phyloP scores from a whole-genome alignment of 2,113 vertebrate genomes.

The Xenopus borealis region DNA sequence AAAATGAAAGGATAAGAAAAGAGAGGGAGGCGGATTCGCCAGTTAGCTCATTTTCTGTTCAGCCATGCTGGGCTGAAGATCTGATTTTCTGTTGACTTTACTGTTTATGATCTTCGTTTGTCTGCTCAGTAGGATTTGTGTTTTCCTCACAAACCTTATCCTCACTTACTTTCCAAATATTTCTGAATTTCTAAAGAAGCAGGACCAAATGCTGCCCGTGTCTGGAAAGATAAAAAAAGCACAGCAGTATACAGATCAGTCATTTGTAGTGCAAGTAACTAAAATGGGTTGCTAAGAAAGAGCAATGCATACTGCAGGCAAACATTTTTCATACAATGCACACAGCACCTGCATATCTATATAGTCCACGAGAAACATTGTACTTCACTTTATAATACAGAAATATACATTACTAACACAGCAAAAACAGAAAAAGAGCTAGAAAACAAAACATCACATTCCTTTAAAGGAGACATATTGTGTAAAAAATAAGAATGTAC shows the following conservation, averaged over 20 bases:
- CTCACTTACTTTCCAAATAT: slow-evolving; percentile 76
- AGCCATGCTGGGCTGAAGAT: slow-evolving; percentile 17
- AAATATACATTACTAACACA: not conserved
- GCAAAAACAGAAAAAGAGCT: not conserved
- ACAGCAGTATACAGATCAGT: slow-evolving; percentile 30
- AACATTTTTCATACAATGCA: slow-evolving; percentile 27
- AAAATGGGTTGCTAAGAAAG: slow-evolving; percentile 2
- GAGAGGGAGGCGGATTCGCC: slow-evolving; percentile 20
- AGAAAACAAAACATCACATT: too few relatives aligned
- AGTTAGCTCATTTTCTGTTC: slow-evolving; percentile 39
- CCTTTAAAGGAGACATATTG: too few relatives aligned
- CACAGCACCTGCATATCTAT: slow-evolving; percentile 23
- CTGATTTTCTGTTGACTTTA: slow-evolving; percentile 30
- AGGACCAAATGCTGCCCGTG: slow-evolving; percentile 87
- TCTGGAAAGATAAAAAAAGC: slow-evolving; percentile 64
- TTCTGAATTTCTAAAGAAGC: slow-evolving; percentile 78
- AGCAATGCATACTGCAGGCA: slow-evolving; percentile 21
- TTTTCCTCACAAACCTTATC: slow-evolving; percentile 26
- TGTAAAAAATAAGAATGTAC: too few relatives aligned
- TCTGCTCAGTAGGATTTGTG: slow-evolving; percentile 32
- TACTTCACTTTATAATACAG: not conserved
- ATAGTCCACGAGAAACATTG: slow-evolving; percentile 6
- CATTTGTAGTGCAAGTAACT: slow-evolving; percentile 23
- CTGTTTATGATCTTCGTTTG: slow-evolving; percentile 7
- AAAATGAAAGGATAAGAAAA: slow-evolving; percentile 11